Percentiles rank a stretch among this genome's conserved stretches.
Evolutionary conservation across 2,888 invertebrate genomes (phyloP).

Genomic region (Drosophila koepferae): DNA sequence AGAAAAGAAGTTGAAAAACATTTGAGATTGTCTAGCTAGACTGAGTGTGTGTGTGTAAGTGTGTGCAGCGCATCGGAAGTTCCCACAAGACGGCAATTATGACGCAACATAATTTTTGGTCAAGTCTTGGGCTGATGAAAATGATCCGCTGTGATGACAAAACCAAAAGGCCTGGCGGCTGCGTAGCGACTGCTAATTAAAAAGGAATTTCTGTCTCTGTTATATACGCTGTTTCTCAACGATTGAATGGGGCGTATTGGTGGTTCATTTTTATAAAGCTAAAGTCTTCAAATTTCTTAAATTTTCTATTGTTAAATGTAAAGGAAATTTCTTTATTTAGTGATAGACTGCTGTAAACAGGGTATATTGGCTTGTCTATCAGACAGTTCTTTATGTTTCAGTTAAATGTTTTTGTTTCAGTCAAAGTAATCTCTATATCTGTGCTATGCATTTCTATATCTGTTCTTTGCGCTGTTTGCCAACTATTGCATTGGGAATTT

Average conservation of each 20-base stretch:
- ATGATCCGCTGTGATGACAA: constrained; percentile 44
- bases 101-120: constrained; percentile 73
- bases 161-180: constrained; percentile 32
- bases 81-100: constrained; percentile 70
- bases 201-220: constrained; percentile 61
- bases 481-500: too few species aligned
- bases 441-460: too few species aligned
- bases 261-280: background rate
- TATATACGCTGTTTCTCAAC: background rate
- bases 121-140: constrained; percentile 16
- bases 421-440: too few species aligned
- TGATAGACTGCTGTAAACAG: background rate
- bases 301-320: background rate
- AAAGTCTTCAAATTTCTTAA: background rate
- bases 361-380: background rate
- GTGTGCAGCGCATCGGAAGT: constrained; percentile 64
- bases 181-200: constrained; percentile 64
- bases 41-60: background rate
- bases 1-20: constrained; percentile 34
- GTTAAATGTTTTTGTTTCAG: background rate
- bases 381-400: background rate
- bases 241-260: background rate
- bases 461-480: too few species aligned
- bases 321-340: background rate
- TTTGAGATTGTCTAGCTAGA: constrained; percentile 39